These are phyloP conservation scores for Melolontha melolontha DNA, from an alignment of 2,888 invertebrate genomes.

Conservation along the genomic window DNA sequence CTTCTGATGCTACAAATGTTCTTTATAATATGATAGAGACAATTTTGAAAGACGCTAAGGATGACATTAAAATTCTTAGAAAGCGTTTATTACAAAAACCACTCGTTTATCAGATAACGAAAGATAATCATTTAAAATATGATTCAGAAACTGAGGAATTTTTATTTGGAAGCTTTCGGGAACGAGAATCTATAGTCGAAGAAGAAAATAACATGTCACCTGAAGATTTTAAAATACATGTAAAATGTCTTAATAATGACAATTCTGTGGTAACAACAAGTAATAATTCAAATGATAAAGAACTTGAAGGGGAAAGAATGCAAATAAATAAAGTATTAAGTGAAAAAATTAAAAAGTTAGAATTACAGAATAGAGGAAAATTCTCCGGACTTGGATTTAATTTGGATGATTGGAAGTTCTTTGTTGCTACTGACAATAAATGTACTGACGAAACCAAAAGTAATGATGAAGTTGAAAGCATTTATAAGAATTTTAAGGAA, in stretches of 20 bases:
- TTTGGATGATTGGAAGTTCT: slow-evolving; percentile 27
- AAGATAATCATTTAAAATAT: not conserved
- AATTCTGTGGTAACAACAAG: not conserved
- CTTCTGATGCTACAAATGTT: not conserved
- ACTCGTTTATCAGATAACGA: slow-evolving; percentile 17
- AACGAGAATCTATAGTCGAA: not conserved
- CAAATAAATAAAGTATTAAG: not conserved
- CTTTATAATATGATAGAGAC: slow-evolving; percentile 1
- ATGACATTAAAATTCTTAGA: slow-evolving; percentile 2
- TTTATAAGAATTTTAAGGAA: too few species aligned
- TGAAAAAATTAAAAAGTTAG: not conserved
- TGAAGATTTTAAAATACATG: not conserved
- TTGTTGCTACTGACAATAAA: not conserved
- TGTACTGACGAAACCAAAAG: not conserved
- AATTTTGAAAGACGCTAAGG: slow-evolving; percentile 6
- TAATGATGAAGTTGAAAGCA: too few species aligned
- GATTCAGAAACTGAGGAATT: not conserved
- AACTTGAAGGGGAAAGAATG: not conserved
- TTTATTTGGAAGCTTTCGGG: not conserved
- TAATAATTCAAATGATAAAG: not conserved
- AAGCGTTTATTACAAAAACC: not conserved
- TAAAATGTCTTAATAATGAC: not conserved
- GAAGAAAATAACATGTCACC: not conserved
- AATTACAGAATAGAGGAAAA: slow-evolving; percentile 20
- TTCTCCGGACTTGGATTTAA: slow-evolving; percentile 20